These are phyloP conservation scores for Tachysurus vachellii DNA, from an alignment of 2,113 vertebrate species.

Conservation along the genomic window DNA sequence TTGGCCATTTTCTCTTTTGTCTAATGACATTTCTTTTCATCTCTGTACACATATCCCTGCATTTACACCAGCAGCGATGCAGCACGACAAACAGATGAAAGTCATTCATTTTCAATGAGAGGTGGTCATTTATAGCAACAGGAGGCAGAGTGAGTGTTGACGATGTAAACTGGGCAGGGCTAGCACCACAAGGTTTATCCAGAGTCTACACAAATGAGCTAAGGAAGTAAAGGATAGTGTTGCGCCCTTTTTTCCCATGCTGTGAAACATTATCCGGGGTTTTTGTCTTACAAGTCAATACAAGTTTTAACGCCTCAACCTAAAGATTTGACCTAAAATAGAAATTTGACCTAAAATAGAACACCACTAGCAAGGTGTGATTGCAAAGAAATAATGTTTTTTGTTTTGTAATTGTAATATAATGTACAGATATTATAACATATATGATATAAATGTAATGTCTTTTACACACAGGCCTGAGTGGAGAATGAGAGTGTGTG, in stretches of 20 bases:
- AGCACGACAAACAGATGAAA: background rate
- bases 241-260: background rate
- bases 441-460: background rate
- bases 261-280: background rate
- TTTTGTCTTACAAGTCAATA: background rate
- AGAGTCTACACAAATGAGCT: background rate
- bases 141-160: background rate
- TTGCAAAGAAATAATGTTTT: background rate
- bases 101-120: background rate
- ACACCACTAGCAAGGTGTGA: background rate
- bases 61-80: background rate
- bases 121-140: background rate
- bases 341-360: background rate
- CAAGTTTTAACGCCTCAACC: background rate
- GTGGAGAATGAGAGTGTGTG: conserved; percentile 44
- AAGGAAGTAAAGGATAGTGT: background rate
- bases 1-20: background rate
- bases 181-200: background rate
- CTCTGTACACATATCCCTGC: conserved; percentile 1
- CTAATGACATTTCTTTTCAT: conserved; percentile 8
- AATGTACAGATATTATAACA: too few species aligned
- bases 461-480: conserved; percentile 43
- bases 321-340: background rate
- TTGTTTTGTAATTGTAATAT: too few species aligned
- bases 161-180: background rate